Evolutionary conservation across 1,140 invertebrate species (phyloP).

Genomic region (Rhopalosiphum padi): DNA sequence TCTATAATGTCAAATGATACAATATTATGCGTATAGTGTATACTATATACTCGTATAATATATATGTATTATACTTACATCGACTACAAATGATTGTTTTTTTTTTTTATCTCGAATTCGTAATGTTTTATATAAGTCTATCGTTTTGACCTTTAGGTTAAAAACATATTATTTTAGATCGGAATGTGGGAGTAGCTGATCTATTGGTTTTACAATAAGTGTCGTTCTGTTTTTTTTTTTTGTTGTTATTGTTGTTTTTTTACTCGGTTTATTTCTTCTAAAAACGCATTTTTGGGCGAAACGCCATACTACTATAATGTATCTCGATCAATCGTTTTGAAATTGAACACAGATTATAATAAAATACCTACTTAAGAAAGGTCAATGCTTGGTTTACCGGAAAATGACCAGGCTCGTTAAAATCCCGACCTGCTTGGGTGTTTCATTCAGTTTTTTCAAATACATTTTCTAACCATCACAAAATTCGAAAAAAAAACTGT

Average conservation of each 20-base stretch:
- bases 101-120: not conserved
- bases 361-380: conserved; percentile 6
- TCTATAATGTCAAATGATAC: no score
- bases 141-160: not conserved
- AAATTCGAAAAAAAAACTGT: not conserved
- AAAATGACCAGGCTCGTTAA: not conserved
- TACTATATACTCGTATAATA: no score
- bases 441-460: not conserved
- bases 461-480: not conserved
- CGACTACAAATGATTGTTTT: not conserved
- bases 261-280: not conserved
- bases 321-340: not conserved
- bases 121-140: not conserved
- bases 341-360: conserved; percentile 17
- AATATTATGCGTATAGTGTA: not conserved
- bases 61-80: not conserved
- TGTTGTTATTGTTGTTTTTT: not conserved
- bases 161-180: conserved; percentile 8
- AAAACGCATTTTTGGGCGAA: not conserved
- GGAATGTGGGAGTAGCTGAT: not conserved
- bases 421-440: not conserved
- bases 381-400: not conserved
- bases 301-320: not conserved
- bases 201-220: conserved; percentile 2
- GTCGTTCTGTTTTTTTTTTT: not conserved